Percentiles rank a stretch among this genome's conserved stretches.
phyloP scores from a whole-genome alignment of 2,888 invertebrate genomes.

The Microctonus aethiopoides region DNA sequence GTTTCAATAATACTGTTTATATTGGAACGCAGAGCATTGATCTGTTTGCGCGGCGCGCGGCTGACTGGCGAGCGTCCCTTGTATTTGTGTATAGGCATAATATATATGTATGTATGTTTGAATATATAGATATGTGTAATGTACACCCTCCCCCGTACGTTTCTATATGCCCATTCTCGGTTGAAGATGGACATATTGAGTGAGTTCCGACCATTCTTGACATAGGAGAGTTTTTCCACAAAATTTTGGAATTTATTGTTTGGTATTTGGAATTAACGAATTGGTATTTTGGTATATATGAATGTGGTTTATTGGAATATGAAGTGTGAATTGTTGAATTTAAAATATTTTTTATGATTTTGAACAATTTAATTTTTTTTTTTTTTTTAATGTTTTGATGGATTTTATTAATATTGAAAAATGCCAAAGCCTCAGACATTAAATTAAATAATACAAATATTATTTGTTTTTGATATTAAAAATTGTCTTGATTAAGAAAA shows the following conservation, averaged over 20 bases:
- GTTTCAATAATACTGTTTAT: constrained; percentile 68
- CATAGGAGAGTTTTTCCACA: not conserved
- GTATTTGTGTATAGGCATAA: constrained; percentile 21
- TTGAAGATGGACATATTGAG: constrained; percentile 63
- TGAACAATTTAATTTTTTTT: no score
- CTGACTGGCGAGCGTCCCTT: constrained; percentile 45
- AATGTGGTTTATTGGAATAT: no score
- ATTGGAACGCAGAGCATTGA: constrained; percentile 67
- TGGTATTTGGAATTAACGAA: not conserved
- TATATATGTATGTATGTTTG: constrained; percentile 4
- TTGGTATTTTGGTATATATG: no score
- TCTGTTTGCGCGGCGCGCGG: constrained; percentile 64
- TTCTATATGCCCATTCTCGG: not conserved
- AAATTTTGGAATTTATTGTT: not conserved
- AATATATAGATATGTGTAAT: constrained; percentile 42
- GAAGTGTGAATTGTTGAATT: no score
- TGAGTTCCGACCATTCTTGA: constrained; percentile 44
- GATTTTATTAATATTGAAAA: no score
- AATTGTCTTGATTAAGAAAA: no score
- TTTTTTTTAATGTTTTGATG: no score
- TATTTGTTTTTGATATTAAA: no score
- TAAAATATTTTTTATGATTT: no score
- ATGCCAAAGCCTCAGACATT: no score
- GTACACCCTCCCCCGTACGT: constrained; percentile 46
- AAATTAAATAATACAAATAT: no score